These are phyloP conservation scores for Siniperca scherzeri DNA, from an alignment of 2,797 vertebrate species.

Conservation along the genomic window DNA sequence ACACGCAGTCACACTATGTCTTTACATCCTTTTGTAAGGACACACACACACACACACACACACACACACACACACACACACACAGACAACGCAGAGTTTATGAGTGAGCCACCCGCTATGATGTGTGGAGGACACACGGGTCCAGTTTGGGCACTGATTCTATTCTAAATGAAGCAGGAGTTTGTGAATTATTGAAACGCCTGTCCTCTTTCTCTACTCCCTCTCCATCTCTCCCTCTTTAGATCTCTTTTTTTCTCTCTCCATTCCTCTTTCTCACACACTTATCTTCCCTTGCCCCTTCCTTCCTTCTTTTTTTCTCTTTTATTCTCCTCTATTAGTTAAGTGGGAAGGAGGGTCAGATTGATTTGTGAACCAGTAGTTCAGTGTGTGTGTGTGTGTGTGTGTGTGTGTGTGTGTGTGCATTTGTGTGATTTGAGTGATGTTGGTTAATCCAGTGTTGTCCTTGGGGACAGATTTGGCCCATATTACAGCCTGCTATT, in stretches of 20 bases:
- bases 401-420: conserved; percentile 33
- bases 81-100: conserved; percentile 3
- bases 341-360: conserved; percentile 51
- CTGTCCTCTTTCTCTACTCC: conserved; percentile 65
- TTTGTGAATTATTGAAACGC: conserved; percentile 80
- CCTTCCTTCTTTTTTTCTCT: conserved; percentile 26
- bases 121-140: conserved; percentile 56
- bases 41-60: neutral
- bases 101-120: conserved; percentile 16
- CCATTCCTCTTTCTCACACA: conserved; percentile 34
- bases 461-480: conserved; percentile 80
- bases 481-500: conserved; percentile 76
- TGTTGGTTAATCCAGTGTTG: conserved; percentile 77
- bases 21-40: conserved; percentile 19
- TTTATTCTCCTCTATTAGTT: conserved; percentile 62
- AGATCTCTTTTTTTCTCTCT: conserved; percentile 56
- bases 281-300: conserved; percentile 29
- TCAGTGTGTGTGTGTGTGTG: conserved; percentile 57
- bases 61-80: conserved; percentile 11
- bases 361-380: conserved; percentile 70
- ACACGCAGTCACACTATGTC: conserved; percentile 2
- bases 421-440: conserved; percentile 66
- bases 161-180: conserved; percentile 76
- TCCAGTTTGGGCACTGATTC: conserved; percentile 67
- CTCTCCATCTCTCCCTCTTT: conserved; percentile 61